phyloP scores from a whole-genome alignment of 2,113 vertebrate species.

The Seriola dumerili region DNA sequence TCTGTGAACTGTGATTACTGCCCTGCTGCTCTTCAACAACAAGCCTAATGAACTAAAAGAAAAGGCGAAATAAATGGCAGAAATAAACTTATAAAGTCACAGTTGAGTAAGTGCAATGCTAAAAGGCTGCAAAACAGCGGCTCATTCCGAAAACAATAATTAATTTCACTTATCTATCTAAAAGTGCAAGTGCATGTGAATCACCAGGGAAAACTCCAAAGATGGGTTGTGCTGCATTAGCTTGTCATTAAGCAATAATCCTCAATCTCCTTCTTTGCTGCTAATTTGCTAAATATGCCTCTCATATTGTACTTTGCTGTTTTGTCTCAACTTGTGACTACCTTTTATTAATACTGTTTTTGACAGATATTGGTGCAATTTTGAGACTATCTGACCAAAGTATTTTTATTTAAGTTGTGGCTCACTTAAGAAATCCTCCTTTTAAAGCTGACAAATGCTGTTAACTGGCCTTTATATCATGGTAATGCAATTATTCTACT shows the following conservation, averaged over 20 bases:
- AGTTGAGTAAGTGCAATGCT: neutral
- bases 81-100: conserved; percentile 23
- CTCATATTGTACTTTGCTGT: neutral
- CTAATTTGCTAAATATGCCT: neutral
- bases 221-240: neutral
- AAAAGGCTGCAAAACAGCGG: neutral
- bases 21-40: conserved; percentile 50
- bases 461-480: neutral
- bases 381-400: neutral
- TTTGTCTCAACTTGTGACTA: neutral
- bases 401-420: neutral
- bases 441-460: neutral
- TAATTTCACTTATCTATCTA: neutral
- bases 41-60: conserved; percentile 48
- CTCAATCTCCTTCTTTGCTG: neutral
- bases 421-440: neutral
- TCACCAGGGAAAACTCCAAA: neutral
- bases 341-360: neutral
- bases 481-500: neutral
- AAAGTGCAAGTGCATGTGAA: neutral
- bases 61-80: conserved; percentile 11
- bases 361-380: neutral
- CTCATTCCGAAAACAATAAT: neutral
- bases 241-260: neutral
- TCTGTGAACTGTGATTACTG: conserved; percentile 47